A percentile compares a stretch with the other conserved stretches of the same genome.
Conservation (phyloP, 2,797 vertebrate genomes). For the Eptatretus atami region DNA sequence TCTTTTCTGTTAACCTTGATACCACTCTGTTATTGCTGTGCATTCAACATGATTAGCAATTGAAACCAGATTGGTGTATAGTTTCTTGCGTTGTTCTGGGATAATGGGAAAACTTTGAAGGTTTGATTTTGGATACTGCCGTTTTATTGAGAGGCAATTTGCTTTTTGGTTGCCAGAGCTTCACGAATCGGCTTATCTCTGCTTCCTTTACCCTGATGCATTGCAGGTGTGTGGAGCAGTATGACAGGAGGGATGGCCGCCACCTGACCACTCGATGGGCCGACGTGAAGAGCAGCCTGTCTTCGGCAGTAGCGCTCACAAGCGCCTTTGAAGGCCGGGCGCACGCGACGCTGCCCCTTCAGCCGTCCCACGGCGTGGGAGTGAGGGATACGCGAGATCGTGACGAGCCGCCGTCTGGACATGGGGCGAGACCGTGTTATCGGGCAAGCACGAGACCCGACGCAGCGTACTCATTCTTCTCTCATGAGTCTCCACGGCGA, state of each 20-base stretch:
- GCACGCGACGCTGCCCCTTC: too few relatives aligned
- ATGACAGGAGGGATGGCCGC: not conserved
- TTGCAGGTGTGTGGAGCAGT: constrained; percentile 4
- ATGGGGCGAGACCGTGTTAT: not conserved
- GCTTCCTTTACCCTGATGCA: not conserved
- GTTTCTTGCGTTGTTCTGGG: too few relatives aligned
- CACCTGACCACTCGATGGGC: not conserved
- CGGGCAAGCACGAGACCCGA: not conserved
- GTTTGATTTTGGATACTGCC: too few relatives aligned
- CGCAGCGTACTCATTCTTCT: not conserved
- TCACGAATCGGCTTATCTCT: not conserved
- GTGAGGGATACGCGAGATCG: constrained; percentile 1
- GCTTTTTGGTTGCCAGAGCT: too few relatives aligned
- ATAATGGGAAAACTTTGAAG: too few relatives aligned
- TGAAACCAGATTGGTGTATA: too few relatives aligned
- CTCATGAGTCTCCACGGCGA: constrained; percentile 1
- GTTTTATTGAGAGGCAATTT: too few relatives aligned
- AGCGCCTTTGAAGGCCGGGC: not conserved
- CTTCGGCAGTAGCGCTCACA: not conserved
- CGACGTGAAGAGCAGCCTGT: constrained; percentile 1
- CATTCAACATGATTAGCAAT: too few relatives aligned
- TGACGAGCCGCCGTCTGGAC: not conserved
- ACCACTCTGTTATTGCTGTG: too few relatives aligned
- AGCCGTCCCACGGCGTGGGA: not conserved
- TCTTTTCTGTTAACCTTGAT: too few relatives aligned